Conservation (phyloP, 2,113 vertebrate genomes). For the Otis tarda region DNA sequence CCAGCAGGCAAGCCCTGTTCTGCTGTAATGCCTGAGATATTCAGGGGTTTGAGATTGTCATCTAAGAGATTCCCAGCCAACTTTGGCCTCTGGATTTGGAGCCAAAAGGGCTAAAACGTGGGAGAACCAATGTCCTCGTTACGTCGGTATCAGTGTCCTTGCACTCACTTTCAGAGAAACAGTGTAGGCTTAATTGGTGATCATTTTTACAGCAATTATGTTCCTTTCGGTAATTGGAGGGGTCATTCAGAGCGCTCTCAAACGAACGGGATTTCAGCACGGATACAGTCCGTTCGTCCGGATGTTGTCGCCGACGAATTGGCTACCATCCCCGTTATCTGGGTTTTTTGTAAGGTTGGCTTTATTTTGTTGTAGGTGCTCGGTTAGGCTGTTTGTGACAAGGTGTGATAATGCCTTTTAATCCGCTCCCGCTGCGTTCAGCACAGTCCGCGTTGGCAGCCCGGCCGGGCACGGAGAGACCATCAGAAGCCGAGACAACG, state of each 20-base stretch:
- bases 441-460: slow-evolving; percentile 65
- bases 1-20: slow-evolving; percentile 70
- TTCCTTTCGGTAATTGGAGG: slow-evolving; percentile 70
- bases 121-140: slow-evolving; percentile 41
- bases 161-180: slow-evolving; percentile 55
- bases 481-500: slow-evolving; percentile 43
- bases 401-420: slow-evolving; percentile 54
- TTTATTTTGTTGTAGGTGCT: slow-evolving; percentile 52
- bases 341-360: slow-evolving; percentile 41
- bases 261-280: slow-evolving; percentile 24
- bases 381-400: slow-evolving; percentile 52
- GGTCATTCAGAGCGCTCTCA: slow-evolving; percentile 50
- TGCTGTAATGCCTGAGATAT: slow-evolving; percentile 77
- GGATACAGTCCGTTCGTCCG: slow-evolving; percentile 4
- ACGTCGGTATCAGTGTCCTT: slow-evolving; percentile 24
- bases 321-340: neutral
- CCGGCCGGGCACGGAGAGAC: slow-evolving; percentile 46
- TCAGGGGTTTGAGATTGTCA: slow-evolving; percentile 71
- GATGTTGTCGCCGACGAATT: neutral
- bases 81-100: slow-evolving; percentile 53
- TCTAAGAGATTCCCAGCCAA: slow-evolving; percentile 54
- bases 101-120: slow-evolving; percentile 55
- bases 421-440: slow-evolving; percentile 28
- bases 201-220: slow-evolving; percentile 59
- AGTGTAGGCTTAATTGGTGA: slow-evolving; percentile 66